phyloP scores from a whole-genome alignment of 2,797 vertebrate species.

The Melanogrammus aeglefinus region DNA sequence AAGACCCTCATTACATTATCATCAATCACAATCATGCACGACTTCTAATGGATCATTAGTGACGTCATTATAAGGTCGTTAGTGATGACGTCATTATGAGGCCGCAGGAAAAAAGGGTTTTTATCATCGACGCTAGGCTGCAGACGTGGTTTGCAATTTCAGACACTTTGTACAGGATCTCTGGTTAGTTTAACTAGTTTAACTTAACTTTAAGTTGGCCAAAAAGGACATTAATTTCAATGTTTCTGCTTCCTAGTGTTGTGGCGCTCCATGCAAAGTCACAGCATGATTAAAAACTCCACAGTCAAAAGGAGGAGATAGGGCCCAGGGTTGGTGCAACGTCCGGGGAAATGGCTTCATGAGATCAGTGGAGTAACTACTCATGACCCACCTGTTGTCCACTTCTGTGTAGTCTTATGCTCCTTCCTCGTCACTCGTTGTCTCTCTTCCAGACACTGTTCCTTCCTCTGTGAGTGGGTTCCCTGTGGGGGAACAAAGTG shows the following conservation, averaged over 20 bases:
- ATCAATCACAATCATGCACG: not conserved
- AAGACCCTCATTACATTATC: not conserved
- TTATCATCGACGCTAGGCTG: not conserved
- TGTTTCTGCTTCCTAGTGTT: not conserved
- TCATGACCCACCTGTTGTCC: constrained; percentile 81
- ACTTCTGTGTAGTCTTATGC: constrained; percentile 85
- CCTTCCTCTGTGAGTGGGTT: constrained; percentile 86
- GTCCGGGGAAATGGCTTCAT: not conserved
- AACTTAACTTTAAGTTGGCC: not conserved
- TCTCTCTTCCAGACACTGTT: constrained; percentile 95
- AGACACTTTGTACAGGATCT: not conserved
- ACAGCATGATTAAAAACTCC: not conserved
- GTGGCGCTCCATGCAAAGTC: no score
- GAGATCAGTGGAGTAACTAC: not conserved
- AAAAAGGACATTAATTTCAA: not conserved
- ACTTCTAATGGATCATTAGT: no score
- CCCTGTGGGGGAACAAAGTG: constrained; percentile 68
- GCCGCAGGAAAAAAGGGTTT: not conserved
- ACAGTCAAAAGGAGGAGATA: not conserved
- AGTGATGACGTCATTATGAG: not conserved
- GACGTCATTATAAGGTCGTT: not conserved
- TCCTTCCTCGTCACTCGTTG: constrained; percentile 87
- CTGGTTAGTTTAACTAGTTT: no score
- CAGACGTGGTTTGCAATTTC: no score
- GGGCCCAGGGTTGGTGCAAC: not conserved